Evolutionary conservation across 1,140 invertebrate species (phyloP).

Genomic region (Trachymyrmex septentrionalis): DNA sequence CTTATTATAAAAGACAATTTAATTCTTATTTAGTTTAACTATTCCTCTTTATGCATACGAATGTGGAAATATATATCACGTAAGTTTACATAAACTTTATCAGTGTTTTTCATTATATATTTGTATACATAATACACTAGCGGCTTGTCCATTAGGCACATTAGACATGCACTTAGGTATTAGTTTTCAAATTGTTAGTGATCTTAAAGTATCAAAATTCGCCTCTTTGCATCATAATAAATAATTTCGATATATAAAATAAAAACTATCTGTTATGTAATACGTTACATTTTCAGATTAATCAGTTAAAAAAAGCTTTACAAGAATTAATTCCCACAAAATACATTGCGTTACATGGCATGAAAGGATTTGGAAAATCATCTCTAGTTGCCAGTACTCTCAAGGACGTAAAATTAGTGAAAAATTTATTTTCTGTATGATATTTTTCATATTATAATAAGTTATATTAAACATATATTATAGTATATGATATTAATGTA

Average conservation of each 20-base stretch:
- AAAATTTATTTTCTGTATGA: slow-evolving; percentile 82
- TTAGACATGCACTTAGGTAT: background rate
- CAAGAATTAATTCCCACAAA: slow-evolving; percentile 82
- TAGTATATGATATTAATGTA: slow-evolving; percentile 5
- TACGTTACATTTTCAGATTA: slow-evolving; percentile 72
- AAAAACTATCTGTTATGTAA: slow-evolving; percentile 17
- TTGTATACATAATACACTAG: background rate
- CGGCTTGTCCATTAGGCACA: background rate
- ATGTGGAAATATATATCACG: slow-evolving; percentile 60
- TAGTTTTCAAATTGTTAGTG: background rate
- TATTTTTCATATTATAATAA: slow-evolving; percentile 13
- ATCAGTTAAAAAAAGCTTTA: slow-evolving; percentile 78
- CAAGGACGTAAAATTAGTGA: slow-evolving; percentile 85
- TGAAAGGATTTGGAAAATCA: slow-evolving; percentile 91
- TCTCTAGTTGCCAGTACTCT: slow-evolving; percentile 88
- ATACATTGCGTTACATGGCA: slow-evolving; percentile 89
- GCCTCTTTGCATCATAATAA: background rate
- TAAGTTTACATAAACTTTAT: slow-evolving; percentile 59
- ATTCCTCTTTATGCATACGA: slow-evolving; percentile 52
- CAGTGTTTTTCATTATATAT: background rate
- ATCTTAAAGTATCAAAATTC: background rate
- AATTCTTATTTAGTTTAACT: slow-evolving; percentile 53
- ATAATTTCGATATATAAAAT: slow-evolving; percentile 19
- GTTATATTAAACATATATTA: background rate
- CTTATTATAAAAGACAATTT: slow-evolving; percentile 46